A percentile compares a stretch with the other conserved stretches of the same genome.
These are phyloP conservation scores for Cephalopachus bancanus DNA, from an alignment of 2,797 vertebrate genomes.

Conservation along the genomic window DNA sequence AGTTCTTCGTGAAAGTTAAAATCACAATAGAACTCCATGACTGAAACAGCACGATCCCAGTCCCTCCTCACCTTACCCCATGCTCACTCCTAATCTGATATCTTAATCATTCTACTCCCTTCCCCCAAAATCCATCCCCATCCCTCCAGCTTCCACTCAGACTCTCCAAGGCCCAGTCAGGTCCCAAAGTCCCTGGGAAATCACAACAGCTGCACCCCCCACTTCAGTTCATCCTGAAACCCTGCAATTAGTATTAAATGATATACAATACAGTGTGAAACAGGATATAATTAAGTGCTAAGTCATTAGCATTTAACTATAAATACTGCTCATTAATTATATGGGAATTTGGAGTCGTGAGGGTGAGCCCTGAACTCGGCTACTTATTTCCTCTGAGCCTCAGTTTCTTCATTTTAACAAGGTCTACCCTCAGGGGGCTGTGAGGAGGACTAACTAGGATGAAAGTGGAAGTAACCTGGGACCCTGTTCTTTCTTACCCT, in stretches of 20 bases:
- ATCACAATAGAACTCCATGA: neutral
- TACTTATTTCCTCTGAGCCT: constrained; percentile 24
- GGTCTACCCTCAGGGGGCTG: neutral
- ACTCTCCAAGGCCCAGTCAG: neutral
- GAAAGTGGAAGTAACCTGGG: neutral
- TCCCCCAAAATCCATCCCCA: neutral
- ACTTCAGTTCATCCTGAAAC: constrained; percentile 61
- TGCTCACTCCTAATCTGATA: neutral
- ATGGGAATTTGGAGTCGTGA: constrained; percentile 7
- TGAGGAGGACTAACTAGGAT: neutral
- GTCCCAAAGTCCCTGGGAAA: neutral
- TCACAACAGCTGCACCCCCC: neutral
- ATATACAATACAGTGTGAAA: constrained; percentile 46
- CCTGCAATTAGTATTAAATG: constrained; percentile 67
- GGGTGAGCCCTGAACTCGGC: neutral
- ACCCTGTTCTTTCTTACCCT: neutral
- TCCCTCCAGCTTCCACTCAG: neutral
- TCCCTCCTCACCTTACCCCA: neutral
- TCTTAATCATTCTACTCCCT: neutral
- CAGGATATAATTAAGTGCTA: constrained; percentile 36
- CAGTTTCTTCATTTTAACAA: neutral
- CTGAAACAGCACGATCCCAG: neutral
- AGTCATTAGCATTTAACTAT: constrained; percentile 51
- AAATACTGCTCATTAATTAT: constrained; percentile 43
- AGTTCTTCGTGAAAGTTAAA: neutral